These are phyloP conservation scores for Subacronicta megacephala DNA, from an alignment of 2,888 invertebrate species.

Conservation along the genomic window DNA sequence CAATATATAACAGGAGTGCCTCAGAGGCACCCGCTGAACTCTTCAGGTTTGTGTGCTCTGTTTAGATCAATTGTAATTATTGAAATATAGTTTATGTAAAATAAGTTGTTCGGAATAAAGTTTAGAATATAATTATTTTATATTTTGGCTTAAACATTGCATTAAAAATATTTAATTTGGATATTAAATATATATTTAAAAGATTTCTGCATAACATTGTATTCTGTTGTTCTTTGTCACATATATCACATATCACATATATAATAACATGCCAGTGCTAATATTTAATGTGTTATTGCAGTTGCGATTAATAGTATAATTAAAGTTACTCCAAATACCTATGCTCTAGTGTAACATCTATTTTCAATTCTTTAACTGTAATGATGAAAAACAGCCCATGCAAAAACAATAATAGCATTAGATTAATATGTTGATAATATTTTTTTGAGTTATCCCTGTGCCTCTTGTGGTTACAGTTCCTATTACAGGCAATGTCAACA, in stretches of 20 bases:
- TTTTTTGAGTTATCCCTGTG: too few species aligned
- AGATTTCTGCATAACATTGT: conserved; percentile 2
- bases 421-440: too few species aligned
- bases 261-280: conserved; percentile 21
- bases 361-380: not conserved
- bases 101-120: conserved; percentile 4
- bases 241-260: conserved; percentile 1
- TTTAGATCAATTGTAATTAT: conserved; percentile 46
- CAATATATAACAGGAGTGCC: conserved; percentile 95
- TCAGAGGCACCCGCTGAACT: conserved; percentile 96
- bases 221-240: conserved; percentile 5
- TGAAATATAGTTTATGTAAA: conserved; percentile 24
- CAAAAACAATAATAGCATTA: too few species aligned
- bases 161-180: conserved; percentile 1
- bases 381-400: not conserved
- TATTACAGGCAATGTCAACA: too few species aligned
- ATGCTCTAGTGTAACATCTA: not conserved
- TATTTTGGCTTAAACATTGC: conserved; percentile 17
- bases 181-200: conserved; percentile 1
- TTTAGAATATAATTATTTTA: conserved; percentile 5
- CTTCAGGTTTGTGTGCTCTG: conserved; percentile 89
- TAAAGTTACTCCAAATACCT: not conserved
- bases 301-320: conserved; percentile 12
- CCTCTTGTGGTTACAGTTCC: too few species aligned
- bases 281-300: conserved; percentile 15